Base-by-base conservation (phyloP, 2,888 invertebrate genomes). In the Steromphala cineraria region DNA sequence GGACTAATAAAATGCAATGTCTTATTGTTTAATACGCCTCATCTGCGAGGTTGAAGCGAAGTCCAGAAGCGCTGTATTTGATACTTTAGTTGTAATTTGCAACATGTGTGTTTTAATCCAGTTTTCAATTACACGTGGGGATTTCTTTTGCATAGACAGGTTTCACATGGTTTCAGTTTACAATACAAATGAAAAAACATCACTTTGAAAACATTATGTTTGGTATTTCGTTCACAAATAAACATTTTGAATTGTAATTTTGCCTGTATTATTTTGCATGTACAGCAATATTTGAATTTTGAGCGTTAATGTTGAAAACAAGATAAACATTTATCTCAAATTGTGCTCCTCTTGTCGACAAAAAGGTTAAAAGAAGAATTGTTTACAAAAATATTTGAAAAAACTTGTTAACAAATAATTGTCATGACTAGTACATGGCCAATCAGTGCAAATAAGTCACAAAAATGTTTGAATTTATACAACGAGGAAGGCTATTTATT, bases 81-180 rank as follows among this genome's bases (percentile, higher is more conserved):
- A 71, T 71, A 71, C 31, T 19, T 40, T 40, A 71, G 36, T 71
- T 36, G 71, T 71, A 40, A 71, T 36, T 71, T 19, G 28, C 71
- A 71, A 71, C 71, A 71, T 71, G 71, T 71, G 71, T 71, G 71
- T 71, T 71, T 36, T 71, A 71, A 71, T 71, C 36, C 40, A 36
- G 71, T 36, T 71, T 31, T 71, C 40, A 31, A 31, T 71, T 71
- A 71, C 71, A 71, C 15, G 71, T 71, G 13, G 46, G 5, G 7
- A n/a, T n/a, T n/a, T 46, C 1, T 71, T 56, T 71, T 40, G 28
- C 36, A 36, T 40, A 36, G n/a, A 40, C 31, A 71, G 8, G 36
- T n/a, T 71, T 71, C 40, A n/a, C 36, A 28, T 36, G 31, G 31
- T 71, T 40, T 36, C 24, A 40, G 19, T 71, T 71, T 71, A 40